Base-by-base conservation (phyloP, 2,888 invertebrate genomes). In the Caenorhabditis sp. region DNA sequence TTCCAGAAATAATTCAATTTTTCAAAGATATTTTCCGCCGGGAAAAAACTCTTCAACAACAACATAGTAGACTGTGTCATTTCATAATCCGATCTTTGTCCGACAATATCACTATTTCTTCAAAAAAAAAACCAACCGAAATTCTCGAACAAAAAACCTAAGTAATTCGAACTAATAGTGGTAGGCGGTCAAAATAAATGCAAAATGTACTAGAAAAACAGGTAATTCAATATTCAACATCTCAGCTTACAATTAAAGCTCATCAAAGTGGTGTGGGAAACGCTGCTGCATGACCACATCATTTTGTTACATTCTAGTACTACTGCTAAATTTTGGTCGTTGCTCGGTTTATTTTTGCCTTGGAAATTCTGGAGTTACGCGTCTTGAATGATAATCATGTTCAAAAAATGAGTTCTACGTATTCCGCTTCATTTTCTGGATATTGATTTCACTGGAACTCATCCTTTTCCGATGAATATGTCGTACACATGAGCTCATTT, bases 181-280 rank as follows among this genome's bases (percentile, higher is more conserved):
- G 61, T 63, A 79, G 79, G 79, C 70, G 70, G 63, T 49, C n/a
- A 35, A 56, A 47, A 64, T 38, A 76, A 58, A 63, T 19, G 24
- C 35, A 68, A 49, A 38, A 44, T 10, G 61, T 77, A 61, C 56
- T 63, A 79, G 41, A 51, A 70, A 61, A 79, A 22, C 66, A 68
- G 79, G 79, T 70, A 79, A 79, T 79, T 64, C 79, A 79, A 79
- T 79, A 79, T 79, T 59, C 73, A 24, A 8, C 38, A 73, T 79
- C 79, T 79, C 79, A 49, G 41, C 58, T 79, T 79, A 64, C 79
- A 79, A 79, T 79, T 79, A 79, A 51, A 63, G 70, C 70, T 61
- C 77, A 54, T 70, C 69, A 56, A 77, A 77, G 77, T 69, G 69
- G 77, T 56, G 77, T 77, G 77, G 63, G 77, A 77, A 61, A 68